Conservation (phyloP, 2,113 vertebrate species). For the Tychaedon coryphoeus region DNA sequence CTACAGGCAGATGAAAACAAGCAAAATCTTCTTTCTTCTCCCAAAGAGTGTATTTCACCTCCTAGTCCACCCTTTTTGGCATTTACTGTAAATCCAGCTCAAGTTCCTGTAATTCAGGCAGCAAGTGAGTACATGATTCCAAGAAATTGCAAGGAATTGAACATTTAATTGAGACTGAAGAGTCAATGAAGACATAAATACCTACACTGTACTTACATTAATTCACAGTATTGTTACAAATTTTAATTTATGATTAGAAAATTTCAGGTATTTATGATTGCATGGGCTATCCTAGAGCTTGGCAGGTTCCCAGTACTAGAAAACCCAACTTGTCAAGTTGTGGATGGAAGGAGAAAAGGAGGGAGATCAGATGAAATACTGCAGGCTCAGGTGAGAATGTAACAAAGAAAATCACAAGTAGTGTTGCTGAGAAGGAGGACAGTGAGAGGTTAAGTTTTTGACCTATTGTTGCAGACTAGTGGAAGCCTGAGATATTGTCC, state of each 20-base stretch:
- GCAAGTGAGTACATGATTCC: constrained; percentile 73
- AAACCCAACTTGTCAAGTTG: neutral
- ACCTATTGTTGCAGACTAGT: neutral
- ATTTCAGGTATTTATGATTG: neutral
- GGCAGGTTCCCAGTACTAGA: neutral
- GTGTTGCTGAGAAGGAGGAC: neutral
- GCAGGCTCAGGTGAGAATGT: neutral
- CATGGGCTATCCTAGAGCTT: neutral
- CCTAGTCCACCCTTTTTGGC: constrained; percentile 44
- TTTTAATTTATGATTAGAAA: neutral
- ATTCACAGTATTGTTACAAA: neutral
- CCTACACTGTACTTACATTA: neutral
- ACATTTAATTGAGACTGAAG: neutral
- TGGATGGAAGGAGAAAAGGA: neutral
- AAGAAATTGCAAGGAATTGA: neutral
- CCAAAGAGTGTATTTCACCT: constrained; percentile 55
- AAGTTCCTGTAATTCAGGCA: constrained; percentile 48
- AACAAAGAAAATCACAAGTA: neutral
- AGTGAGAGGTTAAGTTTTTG: neutral
- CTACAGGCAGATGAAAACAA: constrained; percentile 43
- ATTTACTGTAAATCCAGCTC: constrained; percentile 36
- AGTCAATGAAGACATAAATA: neutral
- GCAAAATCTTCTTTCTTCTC: neutral
- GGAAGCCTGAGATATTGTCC: neutral
- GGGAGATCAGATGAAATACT: neutral